phyloP scores from a whole-genome alignment of 92 coral and sea anemone species.

The Micromussa lordhowensis region DNA sequence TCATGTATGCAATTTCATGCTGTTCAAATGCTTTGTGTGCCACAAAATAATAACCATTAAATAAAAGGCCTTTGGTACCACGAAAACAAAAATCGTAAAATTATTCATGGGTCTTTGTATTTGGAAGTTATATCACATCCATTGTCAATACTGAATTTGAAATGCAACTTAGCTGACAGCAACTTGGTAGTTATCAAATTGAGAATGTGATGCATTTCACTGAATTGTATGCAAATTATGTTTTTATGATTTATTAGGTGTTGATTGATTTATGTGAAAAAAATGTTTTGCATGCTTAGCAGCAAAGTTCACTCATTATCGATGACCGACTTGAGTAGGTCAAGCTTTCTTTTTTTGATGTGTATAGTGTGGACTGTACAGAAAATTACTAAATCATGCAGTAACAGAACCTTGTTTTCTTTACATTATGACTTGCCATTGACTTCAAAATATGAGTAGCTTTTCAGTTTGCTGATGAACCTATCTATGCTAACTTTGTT shows the following conservation, averaged over 20 bases:
- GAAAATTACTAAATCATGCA: background rate
- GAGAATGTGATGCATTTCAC: background rate
- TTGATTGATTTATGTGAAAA: background rate
- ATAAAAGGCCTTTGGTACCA: background rate
- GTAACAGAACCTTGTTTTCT: background rate
- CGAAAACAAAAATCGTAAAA: background rate
- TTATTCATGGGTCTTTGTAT: background rate
- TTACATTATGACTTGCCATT: background rate
- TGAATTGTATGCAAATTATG: background rate
- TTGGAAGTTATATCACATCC: background rate
- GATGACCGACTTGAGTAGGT: background rate
- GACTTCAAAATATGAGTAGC: background rate
- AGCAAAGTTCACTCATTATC: background rate
- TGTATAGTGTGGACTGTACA: slow-evolving; percentile 16
- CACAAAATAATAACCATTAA: background rate
- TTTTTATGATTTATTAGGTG: slow-evolving; percentile 1
- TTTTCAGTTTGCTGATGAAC: background rate
- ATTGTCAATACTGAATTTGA: background rate
- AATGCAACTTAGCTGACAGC: background rate
- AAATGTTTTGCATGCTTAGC: background rate
- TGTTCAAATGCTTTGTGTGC: background rate
- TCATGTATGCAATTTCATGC: slow-evolving; percentile 3
- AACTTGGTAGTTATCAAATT: background rate
- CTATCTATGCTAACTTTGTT: background rate
- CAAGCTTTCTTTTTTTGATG: background rate